Conservation (phyloP, 2,888 invertebrate genomes). For the Aphidius colemani region DNA sequence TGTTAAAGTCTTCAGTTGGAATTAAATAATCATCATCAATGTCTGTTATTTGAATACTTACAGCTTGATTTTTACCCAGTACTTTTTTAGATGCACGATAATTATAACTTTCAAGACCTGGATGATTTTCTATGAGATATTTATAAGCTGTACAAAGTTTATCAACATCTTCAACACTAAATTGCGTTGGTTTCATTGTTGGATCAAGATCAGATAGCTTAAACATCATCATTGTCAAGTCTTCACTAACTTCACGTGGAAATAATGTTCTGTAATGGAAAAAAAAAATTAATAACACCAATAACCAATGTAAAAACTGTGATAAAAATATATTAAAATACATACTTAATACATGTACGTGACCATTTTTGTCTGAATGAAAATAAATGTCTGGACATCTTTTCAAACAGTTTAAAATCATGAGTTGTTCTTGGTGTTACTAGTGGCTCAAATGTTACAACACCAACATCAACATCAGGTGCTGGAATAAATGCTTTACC, state of each 20-base stretch:
- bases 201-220: conserved; percentile 74
- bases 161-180: conserved; percentile 79
- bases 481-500: conserved; percentile 90
- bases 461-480: conserved; percentile 96
- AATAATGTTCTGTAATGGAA: conserved; percentile 68
- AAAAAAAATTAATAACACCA: neutral
- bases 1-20: neutral
- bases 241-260: conserved; percentile 70
- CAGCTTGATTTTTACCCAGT: conserved; percentile 26
- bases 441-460: conserved; percentile 85
- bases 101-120: conserved; percentile 71
- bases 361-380: conserved; percentile 86
- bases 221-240: conserved; percentile 72
- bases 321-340: neutral
- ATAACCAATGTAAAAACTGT: neutral
- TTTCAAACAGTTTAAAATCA: conserved; percentile 86
- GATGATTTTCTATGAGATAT: conserved; percentile 71
- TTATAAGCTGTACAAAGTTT: conserved; percentile 79
- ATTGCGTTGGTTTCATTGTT: conserved; percentile 70
- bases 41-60: conserved; percentile 26
- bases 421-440: conserved; percentile 74
- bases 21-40: neutral
- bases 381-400: conserved; percentile 85
- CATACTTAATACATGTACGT: conserved; percentile 67
- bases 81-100: conserved; percentile 64